Conservation (phyloP, 2,797 vertebrate genomes). For the Melanotaenia nigrans region DNA sequence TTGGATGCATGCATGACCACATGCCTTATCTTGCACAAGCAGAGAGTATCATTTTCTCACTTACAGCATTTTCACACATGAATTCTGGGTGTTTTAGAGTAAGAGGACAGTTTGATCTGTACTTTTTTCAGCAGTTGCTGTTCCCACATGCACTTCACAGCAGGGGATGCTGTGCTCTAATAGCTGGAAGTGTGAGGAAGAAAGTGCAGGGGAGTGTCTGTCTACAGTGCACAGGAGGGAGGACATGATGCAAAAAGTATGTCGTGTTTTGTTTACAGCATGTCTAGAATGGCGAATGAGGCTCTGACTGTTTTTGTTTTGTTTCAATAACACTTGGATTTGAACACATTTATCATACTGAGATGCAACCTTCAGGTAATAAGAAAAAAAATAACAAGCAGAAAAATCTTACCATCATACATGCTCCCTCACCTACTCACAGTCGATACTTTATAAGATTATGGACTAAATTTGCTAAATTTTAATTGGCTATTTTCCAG, state of each 20-base stretch:
- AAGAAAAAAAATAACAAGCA: neutral
- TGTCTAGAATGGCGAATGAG: neutral
- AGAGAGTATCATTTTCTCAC: neutral
- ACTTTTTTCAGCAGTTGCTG: neutral
- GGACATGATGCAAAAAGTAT: neutral
- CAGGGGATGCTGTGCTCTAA: neutral
- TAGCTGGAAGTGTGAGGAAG: neutral
- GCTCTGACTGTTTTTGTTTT: neutral
- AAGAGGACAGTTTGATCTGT: slow-evolving; percentile 1
- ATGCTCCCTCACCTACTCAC: neutral
- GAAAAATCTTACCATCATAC: neutral
- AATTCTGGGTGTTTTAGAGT: too few species aligned
- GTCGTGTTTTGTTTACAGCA: neutral
- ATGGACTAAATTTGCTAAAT: neutral
- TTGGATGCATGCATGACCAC: neutral
- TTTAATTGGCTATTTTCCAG: slow-evolving; percentile 2
- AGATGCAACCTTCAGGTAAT: neutral
- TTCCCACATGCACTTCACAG: neutral
- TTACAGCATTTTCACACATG: too few species aligned
- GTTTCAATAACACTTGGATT: neutral
- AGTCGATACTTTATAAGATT: slow-evolving; percentile 1
- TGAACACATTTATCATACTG: neutral
- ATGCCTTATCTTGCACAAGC: neutral
- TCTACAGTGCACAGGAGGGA: neutral
- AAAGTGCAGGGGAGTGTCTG: neutral